Evolutionary conservation across 2,113 vertebrate genomes (phyloP).

Genomic region (Amphiprion ocellaris): DNA sequence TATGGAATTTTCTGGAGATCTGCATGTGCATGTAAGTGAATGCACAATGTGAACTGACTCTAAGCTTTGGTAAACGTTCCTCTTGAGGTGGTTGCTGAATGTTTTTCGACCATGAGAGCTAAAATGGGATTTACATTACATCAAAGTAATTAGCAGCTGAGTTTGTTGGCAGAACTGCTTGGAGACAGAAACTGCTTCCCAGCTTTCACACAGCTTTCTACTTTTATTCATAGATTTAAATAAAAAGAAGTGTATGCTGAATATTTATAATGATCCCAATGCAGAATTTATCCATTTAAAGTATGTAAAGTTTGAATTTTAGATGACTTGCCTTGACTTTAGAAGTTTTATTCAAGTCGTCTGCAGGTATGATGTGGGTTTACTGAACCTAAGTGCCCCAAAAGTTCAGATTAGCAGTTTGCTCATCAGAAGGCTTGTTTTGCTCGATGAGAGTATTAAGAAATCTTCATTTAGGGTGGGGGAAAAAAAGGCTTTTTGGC

Average conservation of each 20-base stretch:
- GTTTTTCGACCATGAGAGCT: background rate
- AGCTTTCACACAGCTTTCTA: background rate
- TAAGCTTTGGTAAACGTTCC: background rate
- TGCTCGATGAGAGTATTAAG: background rate
- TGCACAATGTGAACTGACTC: background rate
- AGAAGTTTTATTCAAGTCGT: background rate
- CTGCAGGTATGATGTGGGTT: background rate
- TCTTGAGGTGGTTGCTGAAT: background rate
- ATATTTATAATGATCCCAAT: background rate
- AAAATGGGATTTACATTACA: background rate
- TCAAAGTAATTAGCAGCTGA: background rate
- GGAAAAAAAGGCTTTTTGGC: background rate
- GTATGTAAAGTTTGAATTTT: background rate
- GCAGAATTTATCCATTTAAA: background rate
- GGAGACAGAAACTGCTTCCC: background rate
- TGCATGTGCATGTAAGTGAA: background rate
- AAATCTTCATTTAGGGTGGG: background rate
- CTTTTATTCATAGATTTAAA: background rate
- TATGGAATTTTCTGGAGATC: background rate
- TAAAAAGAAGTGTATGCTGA: background rate
- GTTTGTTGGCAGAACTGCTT: constrained; percentile 5
- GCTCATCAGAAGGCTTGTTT: background rate
- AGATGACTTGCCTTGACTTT: background rate
- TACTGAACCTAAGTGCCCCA: background rate
- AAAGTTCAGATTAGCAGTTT: background rate